Percentiles rank a stretch among this genome's conserved stretches.
phyloP scores from a whole-genome alignment of 2,888 invertebrate genomes.

The Lordiphosa fenestrarum region DNA sequence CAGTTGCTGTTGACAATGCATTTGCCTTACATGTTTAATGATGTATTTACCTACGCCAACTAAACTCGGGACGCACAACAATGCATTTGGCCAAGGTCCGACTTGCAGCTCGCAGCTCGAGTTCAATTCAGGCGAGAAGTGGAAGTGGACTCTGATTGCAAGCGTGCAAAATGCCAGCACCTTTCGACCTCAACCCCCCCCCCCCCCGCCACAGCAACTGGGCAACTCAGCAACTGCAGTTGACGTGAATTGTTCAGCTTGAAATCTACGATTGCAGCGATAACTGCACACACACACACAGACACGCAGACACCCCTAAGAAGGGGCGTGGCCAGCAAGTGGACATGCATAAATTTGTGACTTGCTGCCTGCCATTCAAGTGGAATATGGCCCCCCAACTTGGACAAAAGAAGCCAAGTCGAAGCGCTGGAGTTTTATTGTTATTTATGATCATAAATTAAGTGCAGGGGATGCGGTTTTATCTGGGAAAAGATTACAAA shows the following conservation, averaged over 20 bases:
- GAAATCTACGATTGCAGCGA: constrained; percentile 71
- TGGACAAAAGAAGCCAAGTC: constrained; percentile 14
- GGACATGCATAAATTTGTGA: constrained; percentile 63
- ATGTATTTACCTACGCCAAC: constrained; percentile 71
- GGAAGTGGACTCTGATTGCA: constrained; percentile 25
- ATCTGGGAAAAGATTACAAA: too few relatives aligned
- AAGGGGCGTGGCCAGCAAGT: constrained; percentile 38
- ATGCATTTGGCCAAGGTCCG: constrained; percentile 12
- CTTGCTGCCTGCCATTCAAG: constrained; percentile 40
- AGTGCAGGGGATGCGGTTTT: constrained; percentile 33
- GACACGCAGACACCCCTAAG: not conserved
- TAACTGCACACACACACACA: constrained; percentile 37
- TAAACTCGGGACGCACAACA: constrained; percentile 42
- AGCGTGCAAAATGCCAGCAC: constrained; percentile 61
- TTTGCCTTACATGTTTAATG: constrained; percentile 73
- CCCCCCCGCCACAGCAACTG: constrained; percentile 37
- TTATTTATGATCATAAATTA: constrained; percentile 68
- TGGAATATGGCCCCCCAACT: constrained; percentile 31
- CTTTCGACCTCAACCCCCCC: not conserved
- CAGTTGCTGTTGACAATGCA: constrained; percentile 65
- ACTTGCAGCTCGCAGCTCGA: constrained; percentile 6
- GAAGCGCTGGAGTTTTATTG: constrained; percentile 41
- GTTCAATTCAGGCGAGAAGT: constrained; percentile 1
- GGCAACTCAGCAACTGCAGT: constrained; percentile 58
- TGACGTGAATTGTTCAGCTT: constrained; percentile 69